These are phyloP conservation scores for Meandrina meandrites DNA, from an alignment of 92 coral and sea anemone species.

Conservation along the genomic window DNA sequence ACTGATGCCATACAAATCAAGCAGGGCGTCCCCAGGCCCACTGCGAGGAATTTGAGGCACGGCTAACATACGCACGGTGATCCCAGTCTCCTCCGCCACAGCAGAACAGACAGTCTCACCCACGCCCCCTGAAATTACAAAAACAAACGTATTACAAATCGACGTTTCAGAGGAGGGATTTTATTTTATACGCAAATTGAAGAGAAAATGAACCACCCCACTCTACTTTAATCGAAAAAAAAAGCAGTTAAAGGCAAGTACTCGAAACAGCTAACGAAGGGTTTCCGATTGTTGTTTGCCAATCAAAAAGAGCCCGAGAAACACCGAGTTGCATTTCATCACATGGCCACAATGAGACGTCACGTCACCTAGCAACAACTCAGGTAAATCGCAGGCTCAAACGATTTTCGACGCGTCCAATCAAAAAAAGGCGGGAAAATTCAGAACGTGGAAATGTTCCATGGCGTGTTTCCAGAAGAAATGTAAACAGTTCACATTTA, in stretches of 20 bases:
- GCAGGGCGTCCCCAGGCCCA: constrained; percentile 82
- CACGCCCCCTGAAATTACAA: constrained; percentile 74
- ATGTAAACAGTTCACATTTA: constrained; percentile 4
- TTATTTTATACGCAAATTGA: neutral
- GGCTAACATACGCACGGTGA: constrained; percentile 79
- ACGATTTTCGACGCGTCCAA: neutral
- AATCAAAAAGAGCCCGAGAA: neutral
- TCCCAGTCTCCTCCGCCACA: constrained; percentile 68
- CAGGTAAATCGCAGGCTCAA: neutral
- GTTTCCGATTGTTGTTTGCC: neutral
- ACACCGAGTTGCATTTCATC: neutral
- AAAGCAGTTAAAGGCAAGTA: neutral
- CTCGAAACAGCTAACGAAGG: neutral
- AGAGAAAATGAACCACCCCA: neutral
- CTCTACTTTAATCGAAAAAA: neutral
- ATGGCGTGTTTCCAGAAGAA: too few relatives aligned
- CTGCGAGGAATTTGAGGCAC: constrained; percentile 91
- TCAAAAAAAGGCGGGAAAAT: neutral
- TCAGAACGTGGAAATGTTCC: neutral
- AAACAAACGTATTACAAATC: neutral
- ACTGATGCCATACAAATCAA: constrained; percentile 91
- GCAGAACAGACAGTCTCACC: constrained; percentile 95
- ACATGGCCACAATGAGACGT: neutral
- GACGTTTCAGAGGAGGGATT: neutral
- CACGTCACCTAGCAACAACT: neutral